Evolutionary conservation across 2,797 vertebrate genomes (phyloP), one percentile per base, ranked within the genome.

Genomic region (Anomalospiza imberbis): DNA sequence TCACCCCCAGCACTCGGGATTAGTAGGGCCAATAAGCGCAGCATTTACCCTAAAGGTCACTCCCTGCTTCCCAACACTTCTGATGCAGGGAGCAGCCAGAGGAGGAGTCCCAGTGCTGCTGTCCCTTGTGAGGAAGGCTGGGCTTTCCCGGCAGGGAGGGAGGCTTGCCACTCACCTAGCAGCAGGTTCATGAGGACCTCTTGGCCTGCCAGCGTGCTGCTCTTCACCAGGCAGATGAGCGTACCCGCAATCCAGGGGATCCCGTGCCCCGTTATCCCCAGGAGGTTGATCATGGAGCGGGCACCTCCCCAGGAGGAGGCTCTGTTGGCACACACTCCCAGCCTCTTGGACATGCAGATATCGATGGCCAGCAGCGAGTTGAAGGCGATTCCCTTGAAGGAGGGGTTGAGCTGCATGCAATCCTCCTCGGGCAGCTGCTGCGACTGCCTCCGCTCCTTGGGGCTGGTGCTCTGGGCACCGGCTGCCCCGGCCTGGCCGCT

Each of bases 371-470:
- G 98, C 80, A 99, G 98, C 17, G 99, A 98, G 98, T 97, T 99
- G 96, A 99, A 98, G 48, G 99, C 99, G 19, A 99, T 99, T 57
- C 98, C 99, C 96, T 98, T 98, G 97, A 99, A 99, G 22, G 99
- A 99, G 20, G 99, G 99, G 97, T 99, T 99, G 68, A 99, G 98
- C 97, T 98, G 99, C 99, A 99, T 99, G 95, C 99, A 99, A 97
- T 99, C 99, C 88, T 99, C 99, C 82, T 99, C 99, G 0, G 99
- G 99, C 95, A 98, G 97, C 97, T 97, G 98, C 94, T 98, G 97
- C 0, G 98, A 98, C 53, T 98, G 98, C 94, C 98, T 91, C 77
- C 98, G 98, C 96, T 98, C 99, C 68, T 98, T 98, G 97, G 97
- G 88, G 40, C 47, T 97, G 20, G 97, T 97, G 42, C 78, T 84